phyloP scores from a whole-genome alignment of 2,888 invertebrate species.

The Drosophila nigricruria region DNA sequence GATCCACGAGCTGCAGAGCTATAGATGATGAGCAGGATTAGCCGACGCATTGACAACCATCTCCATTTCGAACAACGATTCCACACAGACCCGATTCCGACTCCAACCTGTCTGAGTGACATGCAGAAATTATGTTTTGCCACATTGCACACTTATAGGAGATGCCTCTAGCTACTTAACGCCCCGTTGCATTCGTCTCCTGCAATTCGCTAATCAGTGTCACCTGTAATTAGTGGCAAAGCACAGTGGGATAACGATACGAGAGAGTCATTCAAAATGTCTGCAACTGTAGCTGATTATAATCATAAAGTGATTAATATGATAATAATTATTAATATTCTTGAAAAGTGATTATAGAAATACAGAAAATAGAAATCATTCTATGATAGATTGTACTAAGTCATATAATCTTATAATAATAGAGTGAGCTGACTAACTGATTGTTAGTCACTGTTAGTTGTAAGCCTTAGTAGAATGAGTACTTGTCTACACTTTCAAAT shows the following conservation, averaged over 20 bases:
- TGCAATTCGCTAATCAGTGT: constrained; percentile 73
- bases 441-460: not conserved
- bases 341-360: not conserved
- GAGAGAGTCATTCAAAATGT: not conserved
- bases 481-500: no score
- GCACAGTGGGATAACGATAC: constrained; percentile 25
- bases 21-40: constrained; percentile 80
- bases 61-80: constrained; percentile 27
- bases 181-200: constrained; percentile 55
- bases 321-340: not conserved
- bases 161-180: constrained; percentile 75
- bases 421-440: not conserved
- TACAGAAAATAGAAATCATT: not conserved
- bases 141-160: constrained; percentile 72
- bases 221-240: constrained; percentile 64
- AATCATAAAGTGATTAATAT: constrained; percentile 4
- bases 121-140: constrained; percentile 76
- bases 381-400: not conserved
- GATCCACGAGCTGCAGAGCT: constrained; percentile 41
- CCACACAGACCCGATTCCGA: constrained; percentile 16
- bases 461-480: no score
- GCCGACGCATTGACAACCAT: constrained; percentile 70
- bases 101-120: constrained; percentile 60
- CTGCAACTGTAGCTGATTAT: not conserved
- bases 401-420: not conserved